Evolutionary conservation across 2,113 vertebrate genomes (phyloP), one percentile per base, ranked within the genome.

Genomic region (Phyllopteryx taeniolatus): DNA sequence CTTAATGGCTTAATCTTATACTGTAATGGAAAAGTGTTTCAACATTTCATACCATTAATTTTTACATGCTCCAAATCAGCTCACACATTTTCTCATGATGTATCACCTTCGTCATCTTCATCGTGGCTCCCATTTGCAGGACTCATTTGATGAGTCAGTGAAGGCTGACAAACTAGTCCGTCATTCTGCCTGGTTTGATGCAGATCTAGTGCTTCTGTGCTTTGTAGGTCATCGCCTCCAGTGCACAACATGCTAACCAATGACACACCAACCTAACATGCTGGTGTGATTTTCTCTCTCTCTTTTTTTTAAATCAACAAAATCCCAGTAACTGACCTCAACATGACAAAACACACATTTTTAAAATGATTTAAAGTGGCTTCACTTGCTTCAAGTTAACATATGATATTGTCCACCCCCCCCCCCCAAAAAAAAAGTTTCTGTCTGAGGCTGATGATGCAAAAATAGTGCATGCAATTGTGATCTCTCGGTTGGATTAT

Each of bases 211-310:
- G 56, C 39, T 42, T 54, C 46, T 60, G 62, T 59, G 49, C 11
- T 73, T 72, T 53, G 44, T 72, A 53, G 47, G 54, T 70, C 56
- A 75, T 2, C 8, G 64, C 59, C 47, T 74, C 12, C 19, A 72
- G 46, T 64, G 10, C 66, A 22, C 54, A 77, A 66, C 13, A 62
- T 74, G 35, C 19, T 74, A 53, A 64, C 9, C 22, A 19, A 59
- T 7, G 19, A 64, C 19, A 54, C 31, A 46, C 33, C 4, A 51
- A 43, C 43, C 27, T 15, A 27, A 39, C 43, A 64, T 8, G 46
- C 44, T 51, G 44, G 8, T 51, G 44, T 33, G 14, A 51, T 31
- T 51, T 19, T 10, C 9, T 39, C 35, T 27, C 27, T 27, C 27
- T 27, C 27, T 47, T 27, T 44, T 65, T 65, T 13, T 22, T 9